phyloP scores from a whole-genome alignment of 2,113 vertebrate species.

The Nannobrachium achirus region DNA sequence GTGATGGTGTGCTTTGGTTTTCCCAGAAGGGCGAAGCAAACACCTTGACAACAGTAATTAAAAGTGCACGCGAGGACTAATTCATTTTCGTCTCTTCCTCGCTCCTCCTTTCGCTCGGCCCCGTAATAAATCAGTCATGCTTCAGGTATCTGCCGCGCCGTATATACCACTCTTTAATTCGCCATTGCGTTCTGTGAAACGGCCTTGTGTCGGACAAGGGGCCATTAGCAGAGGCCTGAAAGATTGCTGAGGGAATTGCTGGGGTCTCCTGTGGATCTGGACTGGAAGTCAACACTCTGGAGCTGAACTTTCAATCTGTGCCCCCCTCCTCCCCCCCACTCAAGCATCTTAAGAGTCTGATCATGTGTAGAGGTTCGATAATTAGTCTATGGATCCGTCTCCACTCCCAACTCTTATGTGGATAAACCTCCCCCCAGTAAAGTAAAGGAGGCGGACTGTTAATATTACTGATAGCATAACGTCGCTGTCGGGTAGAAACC shows the following conservation, averaged over 20 bases:
- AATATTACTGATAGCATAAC: too few species aligned
- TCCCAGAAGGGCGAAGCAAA: slow-evolving; percentile 67
- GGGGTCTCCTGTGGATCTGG: slow-evolving; percentile 51
- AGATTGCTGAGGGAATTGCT: slow-evolving; percentile 70
- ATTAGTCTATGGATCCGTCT: too few species aligned
- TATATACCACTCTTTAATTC: slow-evolving; percentile 56
- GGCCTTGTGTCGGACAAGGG: slow-evolving; percentile 53
- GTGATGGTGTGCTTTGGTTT: slow-evolving; percentile 56
- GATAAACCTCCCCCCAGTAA: too few species aligned
- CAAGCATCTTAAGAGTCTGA: too few species aligned
- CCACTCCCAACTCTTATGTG: too few species aligned
- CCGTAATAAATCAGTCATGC: slow-evolving; percentile 71
- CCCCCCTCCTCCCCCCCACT: too few species aligned
- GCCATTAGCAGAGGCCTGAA: slow-evolving; percentile 56
- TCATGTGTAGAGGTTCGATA: too few species aligned
- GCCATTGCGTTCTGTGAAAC: slow-evolving; percentile 55
- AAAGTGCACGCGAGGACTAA: slow-evolving; percentile 63
- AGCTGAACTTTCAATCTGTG: slow-evolving; percentile 48
- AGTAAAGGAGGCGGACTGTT: too few species aligned
- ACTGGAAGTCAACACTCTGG: slow-evolving; percentile 38
- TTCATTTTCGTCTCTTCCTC: slow-evolving; percentile 55
- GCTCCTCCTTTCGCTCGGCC: slow-evolving; percentile 59
- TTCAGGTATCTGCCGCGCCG: slow-evolving; percentile 58
- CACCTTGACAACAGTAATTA: slow-evolving; percentile 74
- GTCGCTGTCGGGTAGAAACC: too few species aligned